These are phyloP conservation scores for Didymodactylos carnosus DNA, from an alignment of 2,888 invertebrate species.

Conservation along the genomic window DNA sequence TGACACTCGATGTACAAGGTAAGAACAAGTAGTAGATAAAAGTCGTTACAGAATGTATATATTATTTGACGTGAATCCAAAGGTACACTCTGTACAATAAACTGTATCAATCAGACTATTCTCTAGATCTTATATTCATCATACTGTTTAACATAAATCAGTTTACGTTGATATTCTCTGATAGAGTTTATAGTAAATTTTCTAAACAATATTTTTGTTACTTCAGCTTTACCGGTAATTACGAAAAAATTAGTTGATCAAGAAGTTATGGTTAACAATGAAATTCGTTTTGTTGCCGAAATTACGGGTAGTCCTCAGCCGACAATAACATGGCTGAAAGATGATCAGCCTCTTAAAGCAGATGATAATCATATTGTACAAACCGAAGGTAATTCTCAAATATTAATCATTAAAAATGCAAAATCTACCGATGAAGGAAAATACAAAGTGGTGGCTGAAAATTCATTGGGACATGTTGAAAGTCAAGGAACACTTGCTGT, in stretches of 20 bases:
- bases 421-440: not conserved
- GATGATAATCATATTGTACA: not conserved
- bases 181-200: too few species aligned
- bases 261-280: conserved; percentile 2
- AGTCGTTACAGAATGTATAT: too few species aligned
- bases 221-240: not conserved
- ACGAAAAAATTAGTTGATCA: not conserved
- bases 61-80: too few species aligned
- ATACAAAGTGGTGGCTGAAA: not conserved
- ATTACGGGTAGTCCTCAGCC: conserved; percentile 1
- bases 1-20: not conserved
- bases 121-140: too few species aligned
- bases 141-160: too few species aligned
- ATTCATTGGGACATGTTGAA: not conserved
- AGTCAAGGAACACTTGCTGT: not conserved
- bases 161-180: too few species aligned
- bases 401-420: not conserved
- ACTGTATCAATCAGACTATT: too few species aligned
- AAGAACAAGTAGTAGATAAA: not conserved
- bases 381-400: not conserved
- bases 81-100: too few species aligned
- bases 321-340: conserved; percentile 1
- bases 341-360: not conserved
- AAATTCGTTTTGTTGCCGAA: not conserved
- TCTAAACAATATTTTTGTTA: too few species aligned